A percentile compares a stretch with the other conserved stretches of the same genome.
Conservation (phyloP, 2,797 vertebrate genomes). For the Onychomys arenicola region DNA sequence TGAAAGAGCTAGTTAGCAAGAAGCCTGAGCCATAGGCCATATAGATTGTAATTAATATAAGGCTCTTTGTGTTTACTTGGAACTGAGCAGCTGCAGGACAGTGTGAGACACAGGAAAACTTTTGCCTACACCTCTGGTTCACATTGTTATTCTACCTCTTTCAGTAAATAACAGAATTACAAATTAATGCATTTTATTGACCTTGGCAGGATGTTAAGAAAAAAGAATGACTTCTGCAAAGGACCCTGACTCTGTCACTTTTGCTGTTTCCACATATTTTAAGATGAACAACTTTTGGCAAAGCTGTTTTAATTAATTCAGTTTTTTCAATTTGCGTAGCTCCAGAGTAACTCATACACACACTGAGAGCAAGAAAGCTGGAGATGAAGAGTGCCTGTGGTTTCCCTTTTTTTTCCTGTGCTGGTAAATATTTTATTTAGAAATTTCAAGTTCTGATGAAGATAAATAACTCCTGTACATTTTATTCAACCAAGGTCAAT, state of each 20-base stretch:
- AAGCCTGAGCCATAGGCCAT: too few species aligned
- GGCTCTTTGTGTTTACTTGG: too few species aligned
- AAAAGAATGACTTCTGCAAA: neutral
- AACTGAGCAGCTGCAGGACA: too few species aligned
- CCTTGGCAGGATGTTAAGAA: neutral
- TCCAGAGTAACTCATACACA: neutral
- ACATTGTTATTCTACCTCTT: conserved; percentile 23
- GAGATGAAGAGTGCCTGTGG: neutral
- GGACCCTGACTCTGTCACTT: neutral
- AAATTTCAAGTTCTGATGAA: conserved; percentile 30
- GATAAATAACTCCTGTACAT: neutral
- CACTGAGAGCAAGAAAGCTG: too few species aligned
- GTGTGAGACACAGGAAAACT: too few species aligned
- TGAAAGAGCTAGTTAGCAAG: too few species aligned
- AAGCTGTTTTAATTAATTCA: neutral
- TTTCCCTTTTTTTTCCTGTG: neutral
- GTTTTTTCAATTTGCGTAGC: neutral
- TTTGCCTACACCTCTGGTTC: neutral
- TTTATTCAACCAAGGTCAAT: neutral
- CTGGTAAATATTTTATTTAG: conserved; percentile 30
- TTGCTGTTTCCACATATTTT: neutral
- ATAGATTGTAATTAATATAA: too few species aligned
- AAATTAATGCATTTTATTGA: conserved; percentile 45
- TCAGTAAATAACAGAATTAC: conserved; percentile 52
- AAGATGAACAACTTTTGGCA: neutral